Percentiles rank a stretch among this genome's conserved stretches.
Conservation (phyloP, 2,888 invertebrate genomes). For the Lasioglossum pauxillum region DNA sequence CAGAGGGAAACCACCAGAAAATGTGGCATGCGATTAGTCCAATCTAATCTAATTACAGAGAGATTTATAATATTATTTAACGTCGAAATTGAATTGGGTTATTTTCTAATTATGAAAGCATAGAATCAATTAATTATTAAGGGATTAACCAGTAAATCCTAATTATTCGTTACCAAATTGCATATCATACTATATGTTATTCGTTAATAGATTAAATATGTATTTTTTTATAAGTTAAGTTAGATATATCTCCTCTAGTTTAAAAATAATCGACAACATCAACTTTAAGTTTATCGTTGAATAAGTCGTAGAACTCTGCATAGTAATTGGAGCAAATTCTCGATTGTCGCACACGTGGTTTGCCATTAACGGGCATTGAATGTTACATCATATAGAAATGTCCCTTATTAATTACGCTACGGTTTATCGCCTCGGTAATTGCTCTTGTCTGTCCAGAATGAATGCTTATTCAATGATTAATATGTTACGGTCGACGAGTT, state of each 20-base stretch:
- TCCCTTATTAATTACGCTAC: conserved; percentile 68
- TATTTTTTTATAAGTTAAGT: background rate
- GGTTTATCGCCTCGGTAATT: conserved; percentile 72
- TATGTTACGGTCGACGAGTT: conserved; percentile 45
- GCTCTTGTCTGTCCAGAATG: conserved; percentile 49
- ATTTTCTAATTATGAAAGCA: background rate
- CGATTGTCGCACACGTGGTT: conserved; percentile 4
- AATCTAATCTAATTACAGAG: too few species aligned
- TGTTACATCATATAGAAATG: conserved; percentile 15
- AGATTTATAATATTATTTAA: background rate
- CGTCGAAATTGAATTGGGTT: background rate
- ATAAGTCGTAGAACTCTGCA: background rate
- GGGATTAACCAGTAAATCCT: background rate
- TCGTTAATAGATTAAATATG: background rate
- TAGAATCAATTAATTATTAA: background rate
- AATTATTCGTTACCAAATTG: background rate
- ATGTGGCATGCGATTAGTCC: background rate
- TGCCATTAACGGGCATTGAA: conserved; percentile 11
- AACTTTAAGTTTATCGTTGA: background rate
- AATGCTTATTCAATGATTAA: conserved; percentile 60
- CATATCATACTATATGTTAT: background rate
- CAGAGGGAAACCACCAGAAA: background rate
- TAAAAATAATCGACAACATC: background rate
- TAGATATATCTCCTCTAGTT: background rate
- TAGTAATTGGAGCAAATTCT: conserved; percentile 28